Base-by-base conservation (phyloP, 2,888 invertebrate species). In the Deilephila elpenor region DNA sequence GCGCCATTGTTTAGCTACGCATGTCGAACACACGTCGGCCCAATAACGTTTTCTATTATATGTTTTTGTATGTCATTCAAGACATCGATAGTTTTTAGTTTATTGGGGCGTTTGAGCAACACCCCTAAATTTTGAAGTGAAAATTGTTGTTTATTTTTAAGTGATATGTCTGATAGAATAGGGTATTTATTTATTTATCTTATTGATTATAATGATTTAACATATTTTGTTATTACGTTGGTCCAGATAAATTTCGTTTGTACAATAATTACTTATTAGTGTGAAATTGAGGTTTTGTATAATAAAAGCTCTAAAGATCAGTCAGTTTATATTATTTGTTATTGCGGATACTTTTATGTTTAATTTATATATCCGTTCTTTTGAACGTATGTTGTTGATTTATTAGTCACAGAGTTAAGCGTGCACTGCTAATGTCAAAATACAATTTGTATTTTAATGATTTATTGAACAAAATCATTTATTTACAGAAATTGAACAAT, bases 1-100 rank as follows among this genome's bases (percentile, higher is more conserved):
- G 84, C 87, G 86, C 89, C 87, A 90, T 91, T 92, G 93, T 92
- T 91, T 88, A 81, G 84, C 78, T 84, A 88, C 88, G 86, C 88
- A 84, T 88, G 88, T 89, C 86, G 85, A 88, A 89, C 88, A 88
- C 87, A 84, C 86, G 80, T 77, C 81, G 84, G 80, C 80, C 84
- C 84, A 84, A 86, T 84, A 83, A 84, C 78, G 78, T 83, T 83
- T 82, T 83, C 81, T 85, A 85, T 88, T 83, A 82, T 80, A 83
- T 86, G 85, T 87, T 87, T 84, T 59, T 73, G 76, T 82, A 78
- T 86, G 85, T 87, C 83, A 85, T 84, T 67, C 67, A 44, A 67
- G 64, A 67, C 64, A 67, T 44, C 51, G 25, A 67, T 67, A 20
- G 67, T 20, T 37, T n/a, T 82, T 59, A 29, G 19, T 44, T 60